phyloP scores from a whole-genome alignment of 2,113 vertebrate genomes.

The Cygnus atratus region DNA sequence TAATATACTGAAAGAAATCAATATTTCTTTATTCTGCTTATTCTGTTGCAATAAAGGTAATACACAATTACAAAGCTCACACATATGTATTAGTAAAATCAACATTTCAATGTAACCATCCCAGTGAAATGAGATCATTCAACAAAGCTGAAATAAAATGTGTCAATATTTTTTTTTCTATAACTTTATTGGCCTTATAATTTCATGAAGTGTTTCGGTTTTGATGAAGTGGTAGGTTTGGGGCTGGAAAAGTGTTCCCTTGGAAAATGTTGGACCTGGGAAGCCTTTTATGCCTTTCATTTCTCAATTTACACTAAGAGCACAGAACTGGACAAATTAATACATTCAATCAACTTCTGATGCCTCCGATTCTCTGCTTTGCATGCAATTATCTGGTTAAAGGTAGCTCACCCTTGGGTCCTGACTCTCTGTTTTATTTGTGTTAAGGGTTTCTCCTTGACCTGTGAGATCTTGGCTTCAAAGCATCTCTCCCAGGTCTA shows the following conservation, averaged over 20 bases:
- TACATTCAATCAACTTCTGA: not conserved
- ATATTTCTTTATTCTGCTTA: not conserved
- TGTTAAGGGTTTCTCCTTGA: not conserved
- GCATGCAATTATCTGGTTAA: not conserved
- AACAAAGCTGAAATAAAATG: not conserved
- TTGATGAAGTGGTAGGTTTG: not conserved
- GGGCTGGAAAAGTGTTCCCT: not conserved
- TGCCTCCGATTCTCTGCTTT: not conserved
- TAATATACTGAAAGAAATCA: slow-evolving; percentile 27
- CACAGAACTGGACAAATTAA: not conserved
- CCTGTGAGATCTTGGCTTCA: not conserved
- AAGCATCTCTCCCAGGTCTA: not conserved
- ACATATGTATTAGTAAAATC: slow-evolving; percentile 28
- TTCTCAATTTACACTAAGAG: not conserved
- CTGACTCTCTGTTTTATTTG: not conserved
- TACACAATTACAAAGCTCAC: slow-evolving; percentile 50
- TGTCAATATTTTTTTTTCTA: not conserved
- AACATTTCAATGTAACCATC: not conserved
- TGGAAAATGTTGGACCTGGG: not conserved
- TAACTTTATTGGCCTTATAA: not conserved
- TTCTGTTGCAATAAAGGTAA: slow-evolving; percentile 15
- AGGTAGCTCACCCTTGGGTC: not conserved
- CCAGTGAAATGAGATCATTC: not conserved
- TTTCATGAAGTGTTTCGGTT: not conserved
- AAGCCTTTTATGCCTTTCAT: not conserved